These are phyloP conservation scores for Folsomia manolachei DNA, from an alignment of 2,888 invertebrate genomes.

Conservation along the genomic window DNA sequence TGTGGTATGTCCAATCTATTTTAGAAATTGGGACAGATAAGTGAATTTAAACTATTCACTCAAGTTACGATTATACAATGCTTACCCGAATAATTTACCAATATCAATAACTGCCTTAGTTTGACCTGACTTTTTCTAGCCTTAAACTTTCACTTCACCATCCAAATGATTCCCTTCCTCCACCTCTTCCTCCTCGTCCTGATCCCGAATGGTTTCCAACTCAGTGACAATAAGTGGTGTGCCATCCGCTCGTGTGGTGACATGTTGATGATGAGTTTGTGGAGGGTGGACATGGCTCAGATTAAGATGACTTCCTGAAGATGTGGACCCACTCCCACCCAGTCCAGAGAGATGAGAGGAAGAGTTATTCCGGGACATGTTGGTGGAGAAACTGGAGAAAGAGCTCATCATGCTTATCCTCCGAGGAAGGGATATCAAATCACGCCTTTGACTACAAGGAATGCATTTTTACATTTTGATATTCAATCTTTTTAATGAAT, in stretches of 20 bases:
- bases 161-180: too few species aligned
- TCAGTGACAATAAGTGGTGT: conserved; percentile 1
- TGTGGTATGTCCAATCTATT: too few species aligned
- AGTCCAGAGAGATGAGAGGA: neutral
- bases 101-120: too few species aligned
- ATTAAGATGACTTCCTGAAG: neutral
- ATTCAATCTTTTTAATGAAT: too few species aligned
- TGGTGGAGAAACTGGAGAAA: neutral
- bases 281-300: neutral
- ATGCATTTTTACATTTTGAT: too few species aligned
- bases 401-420: neutral
- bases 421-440: neutral
- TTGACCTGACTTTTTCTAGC: too few species aligned
- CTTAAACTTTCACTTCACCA: neutral
- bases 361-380: neutral
- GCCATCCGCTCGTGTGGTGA: neutral
- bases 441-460: neutral
- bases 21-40: too few species aligned
- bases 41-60: too few species aligned
- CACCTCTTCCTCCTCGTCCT: neutral
- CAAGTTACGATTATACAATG: too few species aligned
- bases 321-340: neutral
- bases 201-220: conserved; percentile 8
- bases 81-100: too few species aligned
- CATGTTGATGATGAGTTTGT: neutral